Conservation (phyloP, 2,888 invertebrate species). For the Watsonalla binaria region DNA sequence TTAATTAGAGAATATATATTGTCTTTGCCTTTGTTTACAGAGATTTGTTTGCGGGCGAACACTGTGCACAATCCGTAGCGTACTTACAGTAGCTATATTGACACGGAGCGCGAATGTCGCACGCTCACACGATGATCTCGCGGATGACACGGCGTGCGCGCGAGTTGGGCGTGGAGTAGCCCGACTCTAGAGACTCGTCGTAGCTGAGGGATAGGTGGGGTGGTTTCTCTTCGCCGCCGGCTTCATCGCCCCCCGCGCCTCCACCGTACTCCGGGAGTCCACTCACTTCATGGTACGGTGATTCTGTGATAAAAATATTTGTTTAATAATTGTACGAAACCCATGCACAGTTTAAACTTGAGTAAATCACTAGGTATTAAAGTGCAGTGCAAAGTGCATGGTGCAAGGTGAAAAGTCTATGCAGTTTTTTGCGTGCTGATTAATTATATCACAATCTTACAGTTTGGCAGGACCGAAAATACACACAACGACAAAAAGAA, state of each 20-base stretch:
- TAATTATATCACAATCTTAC: too few relatives aligned
- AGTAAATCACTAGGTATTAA: too few relatives aligned
- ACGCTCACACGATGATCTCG: slow-evolving; percentile 91
- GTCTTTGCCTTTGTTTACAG: slow-evolving; percentile 6
- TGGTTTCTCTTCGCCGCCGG: slow-evolving; percentile 89
- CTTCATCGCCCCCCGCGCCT: slow-evolving; percentile 82
- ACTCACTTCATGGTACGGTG: slow-evolving; percentile 95
- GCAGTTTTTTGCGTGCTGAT: too few relatives aligned
- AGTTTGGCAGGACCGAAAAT: too few relatives aligned
- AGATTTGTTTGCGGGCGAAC: background rate
- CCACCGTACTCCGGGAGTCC: slow-evolving; percentile 88
- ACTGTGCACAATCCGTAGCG: background rate
- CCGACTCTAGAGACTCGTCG: slow-evolving; percentile 95
- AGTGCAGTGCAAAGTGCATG: too few relatives aligned
- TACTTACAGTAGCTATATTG: background rate
- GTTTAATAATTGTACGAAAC: background rate
- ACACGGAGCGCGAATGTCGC: background rate
- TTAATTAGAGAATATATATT: background rate
- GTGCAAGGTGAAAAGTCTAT: too few relatives aligned
- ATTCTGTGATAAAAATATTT: slow-evolving; percentile 80
- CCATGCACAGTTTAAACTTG: background rate
- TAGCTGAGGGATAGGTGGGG: slow-evolving; percentile 93
- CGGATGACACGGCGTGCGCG: slow-evolving; percentile 94
- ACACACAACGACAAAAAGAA: too few relatives aligned
- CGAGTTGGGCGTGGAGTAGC: slow-evolving; percentile 96